Percentiles rank a stretch among this genome's conserved stretches.
These are phyloP conservation scores for Drosophila helvetica DNA, from an alignment of 2,888 invertebrate genomes.

Conservation along the genomic window DNA sequence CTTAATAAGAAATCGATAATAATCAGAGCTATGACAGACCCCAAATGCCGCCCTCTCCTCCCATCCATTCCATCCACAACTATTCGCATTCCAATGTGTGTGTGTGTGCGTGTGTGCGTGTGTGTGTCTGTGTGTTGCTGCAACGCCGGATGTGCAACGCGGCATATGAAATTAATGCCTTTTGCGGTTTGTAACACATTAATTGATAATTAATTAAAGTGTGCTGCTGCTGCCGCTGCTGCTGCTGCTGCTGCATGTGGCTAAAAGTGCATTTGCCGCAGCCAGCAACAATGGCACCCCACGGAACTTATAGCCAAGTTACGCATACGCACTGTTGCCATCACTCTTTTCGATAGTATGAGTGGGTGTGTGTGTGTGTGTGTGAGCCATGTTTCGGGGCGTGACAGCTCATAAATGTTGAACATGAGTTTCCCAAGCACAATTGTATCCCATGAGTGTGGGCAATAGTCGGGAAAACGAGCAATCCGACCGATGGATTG, in stretches of 20 bases:
- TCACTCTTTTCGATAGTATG: neutral
- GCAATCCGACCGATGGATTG: neutral
- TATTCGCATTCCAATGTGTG: neutral
- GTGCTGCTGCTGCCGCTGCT: conserved; percentile 45
- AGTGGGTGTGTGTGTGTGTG: neutral
- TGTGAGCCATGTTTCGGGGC: conserved; percentile 10
- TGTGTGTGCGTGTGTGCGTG: no score
- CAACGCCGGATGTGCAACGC: conserved; percentile 63
- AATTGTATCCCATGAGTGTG: neutral
- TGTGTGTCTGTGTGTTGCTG: no score
- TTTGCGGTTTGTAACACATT: conserved; percentile 74
- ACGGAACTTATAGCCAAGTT: conserved; percentile 19
- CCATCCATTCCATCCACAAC: neutral
- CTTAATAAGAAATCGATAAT: conserved; percentile 69
- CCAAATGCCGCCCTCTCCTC: neutral
- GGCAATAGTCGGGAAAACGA: conserved; percentile 2
- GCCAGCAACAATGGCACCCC: conserved; percentile 26
- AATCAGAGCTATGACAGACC: conserved; percentile 49
- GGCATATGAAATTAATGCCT: conserved; percentile 76
- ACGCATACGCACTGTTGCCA: conserved; percentile 36
- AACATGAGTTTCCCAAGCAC: conserved; percentile 17
- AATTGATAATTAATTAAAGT: conserved; percentile 79
- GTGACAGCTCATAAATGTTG: conserved; percentile 46
- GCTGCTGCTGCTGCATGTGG: conserved; percentile 12
- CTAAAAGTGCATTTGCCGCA: conserved; percentile 53